Evolutionary conservation across 2,888 invertebrate genomes (phyloP).

Genomic region (Nymphalis polychloros): DNA sequence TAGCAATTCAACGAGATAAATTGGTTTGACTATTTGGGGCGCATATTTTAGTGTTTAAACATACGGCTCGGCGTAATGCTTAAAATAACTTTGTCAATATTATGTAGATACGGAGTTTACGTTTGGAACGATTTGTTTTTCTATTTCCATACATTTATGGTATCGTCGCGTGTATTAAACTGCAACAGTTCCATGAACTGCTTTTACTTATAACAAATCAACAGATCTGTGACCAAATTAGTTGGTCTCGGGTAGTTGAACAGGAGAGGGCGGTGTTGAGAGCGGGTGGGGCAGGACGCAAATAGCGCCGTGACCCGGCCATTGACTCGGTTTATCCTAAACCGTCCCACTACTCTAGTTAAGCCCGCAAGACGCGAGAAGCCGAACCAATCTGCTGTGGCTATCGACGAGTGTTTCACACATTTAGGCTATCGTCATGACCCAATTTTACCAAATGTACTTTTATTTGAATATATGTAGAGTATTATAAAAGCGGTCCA

Average conservation of each 20-base stretch:
- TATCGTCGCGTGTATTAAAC: constrained; percentile 18
- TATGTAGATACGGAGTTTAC: background rate
- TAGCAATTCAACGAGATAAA: constrained; percentile 40
- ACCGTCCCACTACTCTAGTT: constrained; percentile 81
- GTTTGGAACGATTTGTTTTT: background rate
- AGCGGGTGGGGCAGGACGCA: constrained; percentile 63
- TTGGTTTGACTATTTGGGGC: constrained; percentile 42
- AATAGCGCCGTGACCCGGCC: constrained; percentile 81
- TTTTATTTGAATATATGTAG: constrained; percentile 24
- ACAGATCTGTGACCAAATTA: constrained; percentile 70
- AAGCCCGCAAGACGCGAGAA: constrained; percentile 54
- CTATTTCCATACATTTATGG: constrained; percentile 1
- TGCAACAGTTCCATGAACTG: constrained; percentile 20
- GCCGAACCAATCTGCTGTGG: constrained; percentile 47
- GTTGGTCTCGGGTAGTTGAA: constrained; percentile 66
- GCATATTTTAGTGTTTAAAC: constrained; percentile 27
- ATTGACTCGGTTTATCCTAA: constrained; percentile 81
- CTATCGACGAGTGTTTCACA: constrained; percentile 43
- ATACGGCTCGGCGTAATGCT: constrained; percentile 12
- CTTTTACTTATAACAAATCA: constrained; percentile 47
- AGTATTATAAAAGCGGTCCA: constrained; percentile 20
- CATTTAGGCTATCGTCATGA: constrained; percentile 59
- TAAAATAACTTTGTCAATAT: constrained; percentile 5
- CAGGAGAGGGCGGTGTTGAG: constrained; percentile 62
- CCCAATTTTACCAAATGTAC: constrained; percentile 47